These are phyloP conservation scores for Muricea muricata DNA, from an alignment of 92 coral and sea anemone genomes.

Conservation along the genomic window DNA sequence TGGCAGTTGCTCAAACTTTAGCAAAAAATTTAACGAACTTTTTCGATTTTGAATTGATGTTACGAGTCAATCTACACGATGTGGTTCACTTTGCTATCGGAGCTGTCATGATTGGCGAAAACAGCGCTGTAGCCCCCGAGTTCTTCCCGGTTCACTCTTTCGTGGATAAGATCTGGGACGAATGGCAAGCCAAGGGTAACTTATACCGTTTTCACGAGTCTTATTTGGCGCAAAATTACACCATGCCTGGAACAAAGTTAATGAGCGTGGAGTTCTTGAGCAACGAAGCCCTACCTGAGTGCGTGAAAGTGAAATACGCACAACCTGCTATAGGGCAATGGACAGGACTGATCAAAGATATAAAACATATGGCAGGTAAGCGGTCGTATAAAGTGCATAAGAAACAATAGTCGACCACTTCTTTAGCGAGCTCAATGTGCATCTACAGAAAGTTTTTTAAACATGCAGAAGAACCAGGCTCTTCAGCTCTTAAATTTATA, in stretches of 20 bases:
- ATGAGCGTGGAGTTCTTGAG: not conserved
- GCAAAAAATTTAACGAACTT: not conserved
- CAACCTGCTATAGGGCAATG: not conserved
- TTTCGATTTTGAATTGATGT: constrained; percentile 2
- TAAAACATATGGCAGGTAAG: constrained; percentile 2
- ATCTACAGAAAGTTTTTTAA: too few relatives aligned
- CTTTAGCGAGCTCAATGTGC: too few relatives aligned
- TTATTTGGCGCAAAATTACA: constrained; percentile 14
- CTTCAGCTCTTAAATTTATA: too few relatives aligned
- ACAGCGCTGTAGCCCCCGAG: constrained; percentile 8
- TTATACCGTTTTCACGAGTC: not conserved
- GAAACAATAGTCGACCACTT: too few relatives aligned
- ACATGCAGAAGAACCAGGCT: too few relatives aligned
- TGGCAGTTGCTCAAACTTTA: not conserved
- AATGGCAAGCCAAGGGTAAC: constrained; percentile 11
- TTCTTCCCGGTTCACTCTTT: constrained; percentile 11
- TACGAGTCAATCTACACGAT: constrained; percentile 9
- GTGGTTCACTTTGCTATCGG: constrained; percentile 12
- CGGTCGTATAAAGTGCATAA: too few relatives aligned
- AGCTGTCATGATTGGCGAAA: not conserved
- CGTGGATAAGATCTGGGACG: constrained; percentile 18
- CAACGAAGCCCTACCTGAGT: not conserved
- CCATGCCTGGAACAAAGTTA: constrained; percentile 5
- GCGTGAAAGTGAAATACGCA: constrained; percentile 17
- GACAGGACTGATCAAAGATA: not conserved